Conservation (phyloP, 2,797 vertebrate genomes). For the Coregonus ussuriensis region DNA sequence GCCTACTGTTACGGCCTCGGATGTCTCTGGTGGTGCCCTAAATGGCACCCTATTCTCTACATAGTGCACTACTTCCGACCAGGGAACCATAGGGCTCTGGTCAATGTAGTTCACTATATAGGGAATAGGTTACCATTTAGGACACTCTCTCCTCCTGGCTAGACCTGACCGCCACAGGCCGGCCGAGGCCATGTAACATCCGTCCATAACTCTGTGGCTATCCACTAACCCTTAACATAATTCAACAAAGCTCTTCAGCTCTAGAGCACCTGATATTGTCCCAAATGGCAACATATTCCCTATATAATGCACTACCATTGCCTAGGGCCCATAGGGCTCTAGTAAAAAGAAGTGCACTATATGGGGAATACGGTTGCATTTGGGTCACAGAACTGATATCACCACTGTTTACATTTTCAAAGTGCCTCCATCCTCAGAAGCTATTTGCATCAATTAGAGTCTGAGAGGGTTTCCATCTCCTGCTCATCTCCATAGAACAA, state of each 20-base stretch:
- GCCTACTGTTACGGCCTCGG: background rate
- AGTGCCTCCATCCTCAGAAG: constrained; percentile 13
- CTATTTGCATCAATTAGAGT: constrained; percentile 24
- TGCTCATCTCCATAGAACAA: constrained; percentile 7
- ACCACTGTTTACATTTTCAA: constrained; percentile 4
- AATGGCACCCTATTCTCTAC: too few species aligned
- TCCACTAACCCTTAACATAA: background rate
- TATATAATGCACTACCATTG: background rate
- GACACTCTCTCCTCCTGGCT: background rate
- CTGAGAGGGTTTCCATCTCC: constrained; percentile 36
- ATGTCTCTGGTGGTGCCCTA: background rate
- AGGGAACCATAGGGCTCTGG: background rate
- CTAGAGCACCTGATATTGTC: background rate
- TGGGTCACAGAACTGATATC: background rate
- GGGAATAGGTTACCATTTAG: too few species aligned
- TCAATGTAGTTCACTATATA: background rate
- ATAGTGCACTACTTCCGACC: background rate
- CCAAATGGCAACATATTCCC: background rate
- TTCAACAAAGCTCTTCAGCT: background rate
- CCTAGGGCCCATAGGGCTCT: background rate
- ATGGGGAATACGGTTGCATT: background rate
- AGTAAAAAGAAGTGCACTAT: background rate
- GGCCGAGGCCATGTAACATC: background rate
- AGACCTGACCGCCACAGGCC: background rate
- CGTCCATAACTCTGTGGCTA: background rate